These are phyloP conservation scores for Subanguina moxae DNA, from an alignment of 1,140 invertebrate genomes.

Conservation along the genomic window DNA sequence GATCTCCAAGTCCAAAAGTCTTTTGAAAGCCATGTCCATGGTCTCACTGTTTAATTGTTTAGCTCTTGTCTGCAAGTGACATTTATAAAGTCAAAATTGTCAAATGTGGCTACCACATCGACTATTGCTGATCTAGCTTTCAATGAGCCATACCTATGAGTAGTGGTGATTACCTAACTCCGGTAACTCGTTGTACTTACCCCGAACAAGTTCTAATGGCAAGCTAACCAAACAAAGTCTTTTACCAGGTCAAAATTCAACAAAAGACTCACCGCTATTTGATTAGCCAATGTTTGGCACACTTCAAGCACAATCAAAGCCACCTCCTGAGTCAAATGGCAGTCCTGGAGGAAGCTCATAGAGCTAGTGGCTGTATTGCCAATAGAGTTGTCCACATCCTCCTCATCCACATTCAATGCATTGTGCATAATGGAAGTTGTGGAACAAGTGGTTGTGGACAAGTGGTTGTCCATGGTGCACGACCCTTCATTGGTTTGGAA, in stretches of 20 bases:
- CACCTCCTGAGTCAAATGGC: conserved; percentile 80
- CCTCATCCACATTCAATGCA: neutral
- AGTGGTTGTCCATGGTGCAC: conserved; percentile 26
- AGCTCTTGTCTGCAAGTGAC: conserved; percentile 15
- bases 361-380: neutral
- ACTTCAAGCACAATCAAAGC: conserved; percentile 80
- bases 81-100: too few species aligned
- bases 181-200: too few species aligned
- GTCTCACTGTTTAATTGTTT: conserved; percentile 59
- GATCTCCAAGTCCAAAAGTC: conserved; percentile 77
- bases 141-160: too few species aligned
- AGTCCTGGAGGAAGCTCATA: conserved; percentile 41
- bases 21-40: conserved; percentile 75
- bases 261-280: conserved; percentile 73
- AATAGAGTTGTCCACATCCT: neutral
- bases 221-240: conserved; percentile 7
- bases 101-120: too few species aligned
- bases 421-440: neutral
- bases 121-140: too few species aligned
- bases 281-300: conserved; percentile 76
- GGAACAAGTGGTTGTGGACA: conserved; percentile 23
- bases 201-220: conserved; percentile 19
- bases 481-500: conserved; percentile 14
- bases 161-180: too few species aligned
- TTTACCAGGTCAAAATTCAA: neutral